Evolutionary conservation across 2,888 invertebrate genomes (phyloP).

Genomic region (Rhodophaea formosa): DNA sequence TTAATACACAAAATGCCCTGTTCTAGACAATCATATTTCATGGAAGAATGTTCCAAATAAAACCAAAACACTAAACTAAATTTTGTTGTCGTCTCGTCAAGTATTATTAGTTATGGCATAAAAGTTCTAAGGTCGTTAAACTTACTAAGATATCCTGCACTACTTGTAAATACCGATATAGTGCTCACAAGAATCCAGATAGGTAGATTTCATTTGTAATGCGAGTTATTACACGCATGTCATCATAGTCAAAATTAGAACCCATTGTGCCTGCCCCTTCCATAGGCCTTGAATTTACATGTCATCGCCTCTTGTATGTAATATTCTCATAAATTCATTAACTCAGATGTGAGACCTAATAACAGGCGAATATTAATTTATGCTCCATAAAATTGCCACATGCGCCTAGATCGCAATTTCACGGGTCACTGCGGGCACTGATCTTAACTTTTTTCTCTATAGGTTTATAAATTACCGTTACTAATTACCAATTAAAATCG

Average conservation of each 20-base stretch:
- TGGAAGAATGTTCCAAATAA: no score
- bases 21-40: no score
- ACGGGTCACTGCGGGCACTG: constrained; percentile 24
- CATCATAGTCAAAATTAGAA: background rate
- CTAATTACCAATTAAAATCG: background rate
- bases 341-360: constrained; percentile 34
- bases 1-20: no score
- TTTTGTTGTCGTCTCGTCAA: no score
- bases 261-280: constrained; percentile 11
- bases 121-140: no score
- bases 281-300: constrained; percentile 32
- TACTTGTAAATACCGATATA: no score
- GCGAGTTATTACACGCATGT: no score
- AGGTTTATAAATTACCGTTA: background rate
- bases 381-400: constrained; percentile 50
- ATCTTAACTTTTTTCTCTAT: constrained; percentile 19
- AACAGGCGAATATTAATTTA: constrained; percentile 63
- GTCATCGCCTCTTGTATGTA: constrained; percentile 40
- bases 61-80: no score
- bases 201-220: no score
- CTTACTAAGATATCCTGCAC: no score
- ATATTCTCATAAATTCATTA: constrained; percentile 67
- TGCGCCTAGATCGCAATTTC: constrained; percentile 37
- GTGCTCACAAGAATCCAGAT: no score
- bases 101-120: no score